These are phyloP conservation scores for Syngnathus scovelli DNA, from an alignment of 2,113 vertebrate species.

Conservation along the genomic window DNA sequence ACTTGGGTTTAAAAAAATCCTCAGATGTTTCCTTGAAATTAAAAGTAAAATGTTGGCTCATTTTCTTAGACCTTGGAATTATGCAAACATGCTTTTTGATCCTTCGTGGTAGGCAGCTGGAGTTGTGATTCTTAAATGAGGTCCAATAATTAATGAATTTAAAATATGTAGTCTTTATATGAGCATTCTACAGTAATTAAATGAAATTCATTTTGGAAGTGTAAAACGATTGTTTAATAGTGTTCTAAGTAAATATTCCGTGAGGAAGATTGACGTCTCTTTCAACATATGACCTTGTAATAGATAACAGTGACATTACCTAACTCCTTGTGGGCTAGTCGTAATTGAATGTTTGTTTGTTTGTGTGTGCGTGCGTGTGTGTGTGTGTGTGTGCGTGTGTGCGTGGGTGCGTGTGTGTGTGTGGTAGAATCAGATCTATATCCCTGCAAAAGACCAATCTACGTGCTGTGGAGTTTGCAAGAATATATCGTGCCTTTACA, in stretches of 20 bases:
- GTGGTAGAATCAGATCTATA: constrained; percentile 87
- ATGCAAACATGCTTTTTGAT: too few species aligned
- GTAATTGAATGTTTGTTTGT: background rate
- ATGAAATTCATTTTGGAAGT: background rate
- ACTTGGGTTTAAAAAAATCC: background rate
- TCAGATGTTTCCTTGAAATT: too few species aligned
- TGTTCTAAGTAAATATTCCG: background rate
- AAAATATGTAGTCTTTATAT: background rate
- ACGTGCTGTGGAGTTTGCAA: constrained; percentile 88
- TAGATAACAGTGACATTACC: background rate
- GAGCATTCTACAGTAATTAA: background rate
- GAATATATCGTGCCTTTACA: constrained; percentile 85
- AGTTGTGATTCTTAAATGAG: background rate
- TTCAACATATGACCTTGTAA: too few species aligned
- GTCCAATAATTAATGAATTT: background rate
- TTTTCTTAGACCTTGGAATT: too few species aligned
- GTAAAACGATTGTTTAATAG: background rate
- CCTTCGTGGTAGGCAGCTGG: too few species aligned
- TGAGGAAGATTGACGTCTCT: background rate
- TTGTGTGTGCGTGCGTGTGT: background rate
- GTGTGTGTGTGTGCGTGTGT: constrained; percentile 17
- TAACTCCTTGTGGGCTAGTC: background rate
- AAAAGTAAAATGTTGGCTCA: too few species aligned
- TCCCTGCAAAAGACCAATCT: constrained; percentile 81
- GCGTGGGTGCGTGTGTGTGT: constrained; percentile 23